Evolutionary conservation across 1,140 invertebrate species (phyloP).

Genomic region (Eumeta japonica): DNA sequence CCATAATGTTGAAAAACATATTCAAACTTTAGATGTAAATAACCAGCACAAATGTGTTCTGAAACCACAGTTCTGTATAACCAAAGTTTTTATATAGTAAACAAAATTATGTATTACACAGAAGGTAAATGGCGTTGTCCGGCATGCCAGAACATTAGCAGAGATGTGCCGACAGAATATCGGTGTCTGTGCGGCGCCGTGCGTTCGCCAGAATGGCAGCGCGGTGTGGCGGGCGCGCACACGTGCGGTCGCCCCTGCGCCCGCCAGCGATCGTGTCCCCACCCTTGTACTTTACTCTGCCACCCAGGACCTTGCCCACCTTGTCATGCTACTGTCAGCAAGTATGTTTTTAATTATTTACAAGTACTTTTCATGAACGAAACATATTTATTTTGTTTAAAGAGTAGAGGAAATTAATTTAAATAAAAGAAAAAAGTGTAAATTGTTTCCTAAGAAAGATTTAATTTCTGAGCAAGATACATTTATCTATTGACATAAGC

Average conservation of each 20-base stretch:
- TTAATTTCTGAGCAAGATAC: too few species aligned
- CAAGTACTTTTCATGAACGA: not conserved
- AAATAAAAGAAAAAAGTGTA: too few species aligned
- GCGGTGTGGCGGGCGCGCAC: conserved; percentile 73
- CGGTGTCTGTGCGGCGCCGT: conserved; percentile 82
- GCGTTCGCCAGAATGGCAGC: conserved; percentile 70
- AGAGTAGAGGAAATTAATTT: too few species aligned
- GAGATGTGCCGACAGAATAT: conserved; percentile 70
- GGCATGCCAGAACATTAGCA: conserved; percentile 77
- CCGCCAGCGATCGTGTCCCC: conserved; percentile 68
- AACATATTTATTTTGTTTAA: too few species aligned
- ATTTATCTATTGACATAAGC: too few species aligned
- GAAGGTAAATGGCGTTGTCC: conserved; percentile 89
- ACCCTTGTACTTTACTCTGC: conserved; percentile 84
- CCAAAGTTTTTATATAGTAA: not conserved
- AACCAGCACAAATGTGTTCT: not conserved
- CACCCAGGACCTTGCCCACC: conserved; percentile 89
- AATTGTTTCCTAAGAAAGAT: too few species aligned
- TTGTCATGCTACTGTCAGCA: conserved; percentile 64
- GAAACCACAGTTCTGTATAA: not conserved
- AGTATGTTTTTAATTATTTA: conserved; percentile 17
- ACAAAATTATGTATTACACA: conserved; percentile 20
- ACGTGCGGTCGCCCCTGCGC: conserved; percentile 86
- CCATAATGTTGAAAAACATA: too few species aligned
- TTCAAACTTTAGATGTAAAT: too few species aligned